Evolutionary conservation across 2,797 vertebrate species (phyloP).

Genomic region (Oceanodroma leucorhoa): DNA sequence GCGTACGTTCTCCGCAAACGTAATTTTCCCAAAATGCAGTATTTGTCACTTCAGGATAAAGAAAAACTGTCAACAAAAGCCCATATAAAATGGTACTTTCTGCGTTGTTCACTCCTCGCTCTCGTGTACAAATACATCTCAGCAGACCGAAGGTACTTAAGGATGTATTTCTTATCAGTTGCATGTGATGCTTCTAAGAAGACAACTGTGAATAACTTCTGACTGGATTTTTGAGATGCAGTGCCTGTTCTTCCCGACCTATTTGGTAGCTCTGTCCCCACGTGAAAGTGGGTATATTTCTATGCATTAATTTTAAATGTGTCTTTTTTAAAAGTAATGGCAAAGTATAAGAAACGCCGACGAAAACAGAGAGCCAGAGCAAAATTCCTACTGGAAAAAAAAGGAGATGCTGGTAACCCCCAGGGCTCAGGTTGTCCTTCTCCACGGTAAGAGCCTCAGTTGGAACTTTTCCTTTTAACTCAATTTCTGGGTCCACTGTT

Average conservation of each 20-base stretch:
- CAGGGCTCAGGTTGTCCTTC: neutral
- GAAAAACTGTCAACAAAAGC: accelerated
- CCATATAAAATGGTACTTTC: accelerated
- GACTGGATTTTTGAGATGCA: neutral
- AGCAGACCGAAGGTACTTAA: accelerated
- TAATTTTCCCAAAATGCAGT: accelerated
- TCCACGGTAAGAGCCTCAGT: neutral
- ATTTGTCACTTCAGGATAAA: neutral
- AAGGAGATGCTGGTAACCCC: neutral
- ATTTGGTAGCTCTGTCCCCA: neutral
- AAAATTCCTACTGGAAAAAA: slow-evolving; percentile 8
- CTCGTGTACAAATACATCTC: neutral
- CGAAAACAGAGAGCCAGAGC: slow-evolving; percentile 53
- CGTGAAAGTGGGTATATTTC: accelerated
- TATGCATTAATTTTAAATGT: accelerated
- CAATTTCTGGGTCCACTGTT: neutral
- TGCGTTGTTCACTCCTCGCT: accelerated
- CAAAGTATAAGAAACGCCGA: slow-evolving; percentile 59
- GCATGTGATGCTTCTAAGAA: neutral
- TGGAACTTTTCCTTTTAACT: neutral
- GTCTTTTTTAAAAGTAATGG: slow-evolving; percentile 66
- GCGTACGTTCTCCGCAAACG: too few species aligned
- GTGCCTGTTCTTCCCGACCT: accelerated
- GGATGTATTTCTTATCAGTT: neutral
- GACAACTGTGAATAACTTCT: neutral